Evolutionary conservation across 2,888 invertebrate genomes (phyloP), one percentile per base, ranked within the genome.

Genomic region (Ligdia adustata): DNA sequence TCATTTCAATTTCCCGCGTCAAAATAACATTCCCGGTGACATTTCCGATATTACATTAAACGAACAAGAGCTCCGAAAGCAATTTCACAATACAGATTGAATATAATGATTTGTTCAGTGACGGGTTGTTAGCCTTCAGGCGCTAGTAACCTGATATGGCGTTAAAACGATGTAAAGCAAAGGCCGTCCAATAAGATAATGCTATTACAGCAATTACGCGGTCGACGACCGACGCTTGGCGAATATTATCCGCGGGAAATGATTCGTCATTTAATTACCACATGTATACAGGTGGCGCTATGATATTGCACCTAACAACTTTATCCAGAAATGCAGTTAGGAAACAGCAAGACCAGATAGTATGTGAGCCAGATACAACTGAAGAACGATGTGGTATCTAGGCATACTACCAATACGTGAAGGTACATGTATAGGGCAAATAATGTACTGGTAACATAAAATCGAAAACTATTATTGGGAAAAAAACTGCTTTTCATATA

Each of bases 161-260:
- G 39, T 52, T 52, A 52, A 61, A 62, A 52, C 44, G 47, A 31
- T 55, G 65, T 58, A 62, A 60, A 52, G 53, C 47, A 61, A 22
- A 55, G 37, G 41, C 52, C 33, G 28, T 24, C 12, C 28, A 49
- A 44, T 50, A 9, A 54, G 40, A 45, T 56, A 61, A 64, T 54
- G 27, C 50, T 55, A 62, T 62, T 58, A 61, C 46, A 38, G 53
- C 53, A 56, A 62, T 62, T 52, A 57, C 45, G 41, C 60, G 60
- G 57, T 40, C 55, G 49, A 53, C 48, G 56, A 52, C 52, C 55
- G 16, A 27, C 26, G 9, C 16, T 28, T 33, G 40, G 48, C 52
- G 7, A 49, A 48, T 48, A 34, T 41, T 45, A 52, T 52, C 43
- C 37, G 44, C 38, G 32, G 31, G 24, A 35, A 35, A 9, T 13